Base-by-base conservation (phyloP, 2,888 invertebrate genomes). In the Catocala fraxini region DNA sequence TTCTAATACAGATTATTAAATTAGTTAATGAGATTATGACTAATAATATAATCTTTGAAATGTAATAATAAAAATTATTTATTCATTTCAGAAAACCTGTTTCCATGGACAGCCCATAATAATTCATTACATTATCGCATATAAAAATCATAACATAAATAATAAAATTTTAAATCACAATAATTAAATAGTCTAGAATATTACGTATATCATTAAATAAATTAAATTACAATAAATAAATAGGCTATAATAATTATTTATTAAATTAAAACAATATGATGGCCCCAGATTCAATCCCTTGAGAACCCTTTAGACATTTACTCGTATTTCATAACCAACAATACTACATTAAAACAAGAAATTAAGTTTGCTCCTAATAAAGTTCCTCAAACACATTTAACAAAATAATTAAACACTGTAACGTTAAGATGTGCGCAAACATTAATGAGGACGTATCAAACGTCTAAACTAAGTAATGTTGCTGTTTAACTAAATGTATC, bases 361-460 rank as follows among this genome's bases (percentile, higher is more conserved):
- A 42, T 42, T 0, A 11, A 42, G 42, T 11, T 25, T 47, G 6
- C 13, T 10, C 33, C n/a, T 47, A 25, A 25, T 25, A 25, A 25
- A 25, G 25, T 4, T 25, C 25, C 25, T 25, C 25, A 25, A 25
- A 25, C 25, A 25, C 25, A 49, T 54, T 59, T 13, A 65, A 25
- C 59, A 34, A 60, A 63, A 58, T 55, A 33, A 63, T 73, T 62
- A 59, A 62, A 43, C 56, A 53, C 34, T 35, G 54, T 57, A 41
- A 59, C 33, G 34, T 49, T 42, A 35, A 51, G 53, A 59, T 39
- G 39, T 58, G 56, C 39, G 55, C 51, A 45, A 62, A 47, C 53
- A 55, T 45, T 73, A 70, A 65, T 60, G 76, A 72, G 63, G 15
- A 42, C 45, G 56, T 62, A 70, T 64, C 58, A 61, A 58, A 62